Base-by-base conservation (phyloP, 2,888 invertebrate genomes). In the Oeneis ivallda region DNA sequence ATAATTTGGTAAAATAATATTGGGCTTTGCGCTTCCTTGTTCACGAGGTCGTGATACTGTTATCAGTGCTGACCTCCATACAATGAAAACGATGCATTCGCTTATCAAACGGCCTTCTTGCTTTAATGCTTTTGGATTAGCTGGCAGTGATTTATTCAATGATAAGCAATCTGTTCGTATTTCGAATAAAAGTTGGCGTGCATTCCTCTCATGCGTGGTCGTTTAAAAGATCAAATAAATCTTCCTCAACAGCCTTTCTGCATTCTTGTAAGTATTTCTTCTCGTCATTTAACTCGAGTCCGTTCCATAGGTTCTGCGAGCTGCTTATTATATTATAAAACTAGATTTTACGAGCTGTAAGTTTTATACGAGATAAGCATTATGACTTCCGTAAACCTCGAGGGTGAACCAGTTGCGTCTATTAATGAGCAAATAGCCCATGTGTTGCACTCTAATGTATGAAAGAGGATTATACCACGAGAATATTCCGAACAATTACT, bases 1-100 rank as follows among this genome's bases (percentile, higher is more conserved):
- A 67, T 72, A 78, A 84, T 85, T 87, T 82, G 79, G 82, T 78
- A 74, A 78, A 68, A 71, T 80, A 79, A 79, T 78, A 81, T 77
- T 75, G 74, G 72, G 78, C 76, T 75, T 77, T 81, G 79, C 82
- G 76, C 89, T 90, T 90, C 90, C 90, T 87, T 76, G 74, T 85
- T 78, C 74, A 75, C 86, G 85, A 89, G 89, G 87, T 77, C 81
- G 75, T 74, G 82, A 84, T 84, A 83, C 76, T 74, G 76, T 81
- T 89, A 90, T 89, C 89, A 82, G 74, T 71, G 70, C 69, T 75
- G 82, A 82, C 87, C 86, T 88, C 79, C 81, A 81, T 71, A 76
- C 67, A 76, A 72, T 79, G 79, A 82, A 83, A 82, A 83, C 77
- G 79, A 79, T 80, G 82, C 87, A 86, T 83, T 84, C 77, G 77